Conservation (phyloP, 2,113 vertebrate genomes). For the Empidonax alnorum region DNA sequence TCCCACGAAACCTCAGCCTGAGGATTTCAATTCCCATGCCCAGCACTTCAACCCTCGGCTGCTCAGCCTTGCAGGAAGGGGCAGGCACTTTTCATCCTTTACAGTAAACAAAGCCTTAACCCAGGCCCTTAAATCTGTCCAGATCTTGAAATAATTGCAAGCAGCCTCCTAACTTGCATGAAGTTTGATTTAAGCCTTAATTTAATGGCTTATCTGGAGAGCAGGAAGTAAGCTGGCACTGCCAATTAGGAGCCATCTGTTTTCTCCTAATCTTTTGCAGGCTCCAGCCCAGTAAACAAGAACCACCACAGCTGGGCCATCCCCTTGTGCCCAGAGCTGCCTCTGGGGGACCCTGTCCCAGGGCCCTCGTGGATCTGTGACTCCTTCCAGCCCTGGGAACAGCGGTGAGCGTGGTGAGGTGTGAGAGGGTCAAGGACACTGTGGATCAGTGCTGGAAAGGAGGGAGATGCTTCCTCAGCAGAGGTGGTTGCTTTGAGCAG, state of each 20-base stretch:
- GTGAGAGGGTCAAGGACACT: background rate
- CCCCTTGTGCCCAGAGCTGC: background rate
- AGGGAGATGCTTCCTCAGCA: background rate
- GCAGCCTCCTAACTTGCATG: background rate
- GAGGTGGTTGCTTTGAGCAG: background rate
- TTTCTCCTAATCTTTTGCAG: slow-evolving; percentile 29
- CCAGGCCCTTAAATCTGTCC: background rate
- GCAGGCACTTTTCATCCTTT: background rate
- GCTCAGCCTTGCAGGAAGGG: background rate
- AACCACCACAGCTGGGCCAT: background rate
- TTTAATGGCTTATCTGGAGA: slow-evolving; percentile 36
- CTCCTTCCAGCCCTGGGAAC: background rate
- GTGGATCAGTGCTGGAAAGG: background rate
- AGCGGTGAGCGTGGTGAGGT: background rate
- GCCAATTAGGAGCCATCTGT: slow-evolving; percentile 60
- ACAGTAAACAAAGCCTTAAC: background rate
- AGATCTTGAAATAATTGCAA: slow-evolving; percentile 25
- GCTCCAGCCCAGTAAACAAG: background rate
- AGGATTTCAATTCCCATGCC: background rate
- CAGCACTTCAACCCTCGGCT: background rate
- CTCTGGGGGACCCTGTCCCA: background rate
- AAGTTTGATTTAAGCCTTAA: slow-evolving; percentile 37
- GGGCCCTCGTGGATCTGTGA: background rate
- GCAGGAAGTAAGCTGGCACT: slow-evolving; percentile 27
- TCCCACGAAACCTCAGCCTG: background rate